Percentiles rank a stretch among this genome's conserved stretches.
These are phyloP conservation scores for Octonoba sinensis DNA, from an alignment of 2,888 invertebrate species.

Conservation along the genomic window DNA sequence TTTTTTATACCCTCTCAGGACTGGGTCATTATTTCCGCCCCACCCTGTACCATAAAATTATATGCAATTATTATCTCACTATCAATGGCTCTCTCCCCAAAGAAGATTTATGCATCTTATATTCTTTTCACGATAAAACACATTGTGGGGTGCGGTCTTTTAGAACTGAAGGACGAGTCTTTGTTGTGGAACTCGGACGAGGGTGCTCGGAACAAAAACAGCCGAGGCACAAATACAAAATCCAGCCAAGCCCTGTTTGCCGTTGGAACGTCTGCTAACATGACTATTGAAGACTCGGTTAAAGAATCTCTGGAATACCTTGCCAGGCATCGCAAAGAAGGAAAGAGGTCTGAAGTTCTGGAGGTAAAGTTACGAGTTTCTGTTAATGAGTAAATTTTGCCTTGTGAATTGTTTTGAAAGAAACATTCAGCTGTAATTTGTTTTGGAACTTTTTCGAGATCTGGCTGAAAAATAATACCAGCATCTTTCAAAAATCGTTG, in stretches of 20 bases:
- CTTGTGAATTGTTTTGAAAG: too few relatives aligned
- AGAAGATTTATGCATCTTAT: too few relatives aligned
- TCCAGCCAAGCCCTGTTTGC: constrained; percentile 45
- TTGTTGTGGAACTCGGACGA: constrained; percentile 22
- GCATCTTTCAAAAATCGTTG: too few relatives aligned
- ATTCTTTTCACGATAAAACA: too few relatives aligned
- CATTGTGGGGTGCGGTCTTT: background rate
- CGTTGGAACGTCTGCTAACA: constrained; percentile 10
- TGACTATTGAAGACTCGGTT: constrained; percentile 69
- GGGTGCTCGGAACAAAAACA: constrained; percentile 25
- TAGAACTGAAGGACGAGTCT: constrained; percentile 43
- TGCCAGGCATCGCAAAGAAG: constrained; percentile 76
- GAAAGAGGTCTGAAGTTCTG: constrained; percentile 77
- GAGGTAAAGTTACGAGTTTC: constrained; percentile 71
- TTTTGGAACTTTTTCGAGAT: too few relatives aligned
- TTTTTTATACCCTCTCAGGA: too few relatives aligned
- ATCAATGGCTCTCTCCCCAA: too few relatives aligned
- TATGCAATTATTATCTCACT: too few relatives aligned
- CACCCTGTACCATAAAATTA: too few relatives aligned
- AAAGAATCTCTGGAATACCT: constrained; percentile 71
- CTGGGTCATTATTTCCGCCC: too few relatives aligned
- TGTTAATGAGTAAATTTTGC: background rate
- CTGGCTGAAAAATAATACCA: too few relatives aligned
- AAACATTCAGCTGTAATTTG: too few relatives aligned
- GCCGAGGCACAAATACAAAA: constrained; percentile 43